These are phyloP conservation scores for Canis aureus DNA, from an alignment of 2,113 vertebrate genomes.

Conservation along the genomic window DNA sequence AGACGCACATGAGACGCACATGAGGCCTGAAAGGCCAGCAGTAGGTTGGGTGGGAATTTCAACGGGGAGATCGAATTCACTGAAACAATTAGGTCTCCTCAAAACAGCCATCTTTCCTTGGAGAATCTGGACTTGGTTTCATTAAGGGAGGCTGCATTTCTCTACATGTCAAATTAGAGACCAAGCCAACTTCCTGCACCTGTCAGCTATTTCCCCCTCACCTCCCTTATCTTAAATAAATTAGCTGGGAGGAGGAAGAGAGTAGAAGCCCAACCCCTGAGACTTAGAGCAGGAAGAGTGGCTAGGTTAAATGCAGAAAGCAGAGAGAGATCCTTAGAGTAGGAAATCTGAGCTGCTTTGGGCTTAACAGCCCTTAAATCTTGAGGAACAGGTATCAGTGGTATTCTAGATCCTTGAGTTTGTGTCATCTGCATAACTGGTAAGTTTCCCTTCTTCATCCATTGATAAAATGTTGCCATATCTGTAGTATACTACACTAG, in stretches of 20 bases:
- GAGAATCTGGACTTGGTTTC: neutral
- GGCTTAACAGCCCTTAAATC: neutral
- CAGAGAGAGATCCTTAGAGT: neutral
- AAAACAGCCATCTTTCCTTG: neutral
- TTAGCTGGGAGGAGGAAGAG: neutral
- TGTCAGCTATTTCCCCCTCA: neutral
- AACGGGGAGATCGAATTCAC: neutral
- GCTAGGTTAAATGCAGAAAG: neutral
- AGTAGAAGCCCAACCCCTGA: neutral
- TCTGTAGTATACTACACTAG: neutral
- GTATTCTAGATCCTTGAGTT: neutral
- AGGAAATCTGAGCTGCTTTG: neutral
- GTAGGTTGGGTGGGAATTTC: neutral
- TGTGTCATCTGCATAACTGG: neutral
- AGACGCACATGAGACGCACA: neutral
- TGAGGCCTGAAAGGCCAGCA: neutral
- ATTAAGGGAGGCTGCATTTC: neutral
- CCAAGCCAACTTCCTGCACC: neutral
- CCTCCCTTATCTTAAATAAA: slow-evolving; percentile 14
- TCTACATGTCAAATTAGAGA: slow-evolving; percentile 24
- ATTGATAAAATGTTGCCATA: neutral
- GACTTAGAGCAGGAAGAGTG: neutral
- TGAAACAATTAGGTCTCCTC: neutral
- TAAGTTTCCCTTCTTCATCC: neutral
- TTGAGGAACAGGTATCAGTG: neutral